A percentile compares a stretch with the other conserved stretches of the same genome.
Conservation (phyloP, 1,140 invertebrate genomes). For the Leguminivora glycinivorella region DNA sequence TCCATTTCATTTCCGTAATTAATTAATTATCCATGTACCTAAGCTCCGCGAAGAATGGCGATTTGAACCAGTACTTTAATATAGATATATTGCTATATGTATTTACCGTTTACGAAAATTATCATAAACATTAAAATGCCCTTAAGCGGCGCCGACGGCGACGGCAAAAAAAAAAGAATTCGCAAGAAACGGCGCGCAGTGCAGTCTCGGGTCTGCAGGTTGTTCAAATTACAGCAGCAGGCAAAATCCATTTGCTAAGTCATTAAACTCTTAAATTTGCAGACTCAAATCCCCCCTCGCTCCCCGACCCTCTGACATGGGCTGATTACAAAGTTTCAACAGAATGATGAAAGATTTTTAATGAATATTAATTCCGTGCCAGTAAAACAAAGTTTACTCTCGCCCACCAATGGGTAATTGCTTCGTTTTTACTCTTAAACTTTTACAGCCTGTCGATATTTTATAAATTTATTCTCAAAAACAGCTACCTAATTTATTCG, state of each 20-base stretch:
- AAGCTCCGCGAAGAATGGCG: too few relatives aligned
- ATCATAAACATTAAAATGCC: not conserved
- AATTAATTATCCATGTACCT: too few relatives aligned
- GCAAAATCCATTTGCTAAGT: conserved; percentile 59
- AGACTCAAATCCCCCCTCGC: conserved; percentile 50
- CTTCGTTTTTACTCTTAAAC: conserved; percentile 63
- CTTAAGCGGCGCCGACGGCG: not conserved
- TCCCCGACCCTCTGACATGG: conserved; percentile 43
- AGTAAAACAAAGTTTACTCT: conserved; percentile 74
- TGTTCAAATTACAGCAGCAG: conserved; percentile 56
- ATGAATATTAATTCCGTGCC: conserved; percentile 76
- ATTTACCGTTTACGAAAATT: conserved; percentile 4
- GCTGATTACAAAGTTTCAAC: conserved; percentile 74
- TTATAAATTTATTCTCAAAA: conserved; percentile 48
- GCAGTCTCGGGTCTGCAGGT: conserved; percentile 35
- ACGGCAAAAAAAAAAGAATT: not conserved
- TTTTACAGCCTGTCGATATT: conserved; percentile 51
- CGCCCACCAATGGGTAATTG: conserved; percentile 68
- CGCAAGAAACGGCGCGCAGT: not conserved
- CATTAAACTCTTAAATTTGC: conserved; percentile 61
- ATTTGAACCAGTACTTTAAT: too few relatives aligned
- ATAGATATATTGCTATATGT: too few relatives aligned
- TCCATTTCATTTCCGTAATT: too few relatives aligned
- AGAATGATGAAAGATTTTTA: conserved; percentile 75
- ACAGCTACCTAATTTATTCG: conserved; percentile 31